Base-by-base conservation (phyloP, 2,113 vertebrate species). In the Percina caprodes region DNA sequence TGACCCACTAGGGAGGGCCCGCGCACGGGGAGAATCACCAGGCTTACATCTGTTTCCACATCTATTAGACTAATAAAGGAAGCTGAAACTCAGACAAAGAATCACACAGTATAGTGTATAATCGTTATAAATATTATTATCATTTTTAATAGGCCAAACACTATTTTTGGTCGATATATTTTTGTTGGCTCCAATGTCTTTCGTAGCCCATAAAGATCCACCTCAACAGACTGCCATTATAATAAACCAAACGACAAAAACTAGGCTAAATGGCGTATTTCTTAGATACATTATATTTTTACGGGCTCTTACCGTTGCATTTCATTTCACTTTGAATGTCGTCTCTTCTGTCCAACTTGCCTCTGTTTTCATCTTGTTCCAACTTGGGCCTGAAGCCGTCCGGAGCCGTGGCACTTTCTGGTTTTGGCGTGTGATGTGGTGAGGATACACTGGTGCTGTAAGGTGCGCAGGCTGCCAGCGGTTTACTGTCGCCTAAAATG, bases 401-500 rank as follows among this genome's bases (percentile, higher is more conserved):
- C 81, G 95, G 91, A 3, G 95, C 94, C 51, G 92, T 91, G 91
- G 94, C 94, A 94, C 94, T 94, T 93, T 99, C 97, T 80, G 96
- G 95, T 90, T 99, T 99, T 49, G 97, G 97, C 65, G 96, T 96
- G 94, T 97, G 97, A 42, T 97, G 97, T 9, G 97, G 97, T 30
- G 98, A 99, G 69, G 96, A 92, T 21, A 98, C 97, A 60, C 96
- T 98, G 92, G 98, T 99, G 92, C 97, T 99, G 96, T 99, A 99
- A 90, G 98, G 98, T 71, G 98, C 98, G 86, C 98, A 99, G 19
- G 98, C 97, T 82, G 98, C 98, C 91, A 99, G 95, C 26, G 98
- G 98, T 95, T 99, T 99, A 90, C 97, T 97, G 95, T 99, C 98
- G 71, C 98, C 98, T 92, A 99, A 90, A 95, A 99, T 99, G 97